These are phyloP conservation scores for Lophochroa leadbeateri DNA, from an alignment of 2,113 vertebrate species.

Conservation along the genomic window DNA sequence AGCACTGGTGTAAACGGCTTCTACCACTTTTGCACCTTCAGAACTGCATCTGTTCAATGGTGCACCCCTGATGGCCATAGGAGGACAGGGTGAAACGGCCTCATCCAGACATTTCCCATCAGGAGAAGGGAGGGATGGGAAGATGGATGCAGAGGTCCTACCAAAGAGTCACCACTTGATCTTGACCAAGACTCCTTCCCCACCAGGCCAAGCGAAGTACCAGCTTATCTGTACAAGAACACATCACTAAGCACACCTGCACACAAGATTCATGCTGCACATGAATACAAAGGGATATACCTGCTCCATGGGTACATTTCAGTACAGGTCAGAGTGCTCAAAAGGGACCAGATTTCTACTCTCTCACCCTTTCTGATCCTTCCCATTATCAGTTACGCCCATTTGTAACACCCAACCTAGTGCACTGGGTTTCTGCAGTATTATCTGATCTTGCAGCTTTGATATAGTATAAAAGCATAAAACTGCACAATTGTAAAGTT, in stretches of 20 bases:
- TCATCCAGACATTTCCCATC: background rate
- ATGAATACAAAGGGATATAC: background rate
- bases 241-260: rapidly evolving
- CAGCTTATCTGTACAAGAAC: background rate
- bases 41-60: background rate
- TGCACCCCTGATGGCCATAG: rapidly evolving
- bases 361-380: background rate
- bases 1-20: background rate
- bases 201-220: background rate
- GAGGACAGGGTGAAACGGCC: background rate
- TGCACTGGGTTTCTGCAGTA: background rate
- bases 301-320: background rate
- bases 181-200: background rate
- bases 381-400: background rate
- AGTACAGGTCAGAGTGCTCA: background rate
- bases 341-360: background rate
- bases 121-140: background rate
- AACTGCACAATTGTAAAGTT: conserved; percentile 10
- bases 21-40: rapidly evolving
- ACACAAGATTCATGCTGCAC: background rate
- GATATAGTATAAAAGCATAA: conserved; percentile 17
- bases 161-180: background rate
- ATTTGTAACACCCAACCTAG: background rate
- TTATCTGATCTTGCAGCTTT: background rate
- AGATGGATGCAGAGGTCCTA: rapidly evolving